Evolutionary conservation across 2,113 vertebrate species (phyloP).

Genomic region (Oncorhynchus kisutch): DNA sequence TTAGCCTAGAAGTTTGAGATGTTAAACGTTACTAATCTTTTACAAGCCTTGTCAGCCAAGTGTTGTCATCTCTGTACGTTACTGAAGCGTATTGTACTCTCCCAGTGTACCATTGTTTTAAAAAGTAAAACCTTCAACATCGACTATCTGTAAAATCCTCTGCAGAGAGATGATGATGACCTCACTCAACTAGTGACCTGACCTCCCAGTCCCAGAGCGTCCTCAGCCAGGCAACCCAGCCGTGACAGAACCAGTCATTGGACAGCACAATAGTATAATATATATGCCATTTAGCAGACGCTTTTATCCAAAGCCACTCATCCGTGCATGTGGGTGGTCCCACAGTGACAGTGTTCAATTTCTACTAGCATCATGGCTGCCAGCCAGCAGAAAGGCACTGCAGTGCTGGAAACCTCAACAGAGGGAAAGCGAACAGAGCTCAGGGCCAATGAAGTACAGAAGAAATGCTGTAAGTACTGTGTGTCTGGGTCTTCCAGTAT

Average conservation of each 20-base stretch:
- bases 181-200: constrained; percentile 18
- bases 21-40: too few relatives aligned
- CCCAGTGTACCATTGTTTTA: too few relatives aligned
- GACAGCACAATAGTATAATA: not conserved
- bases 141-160: not conserved
- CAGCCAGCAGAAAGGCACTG: constrained; percentile 31
- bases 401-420: constrained; percentile 25
- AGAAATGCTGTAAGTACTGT: constrained; percentile 75
- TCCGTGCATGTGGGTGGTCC: too few relatives aligned
- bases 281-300: too few relatives aligned
- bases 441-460: constrained; percentile 56
- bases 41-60: too few relatives aligned
- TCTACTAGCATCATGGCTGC: constrained; percentile 40
- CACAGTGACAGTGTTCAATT: not conserved
- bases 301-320: too few relatives aligned
- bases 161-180: constrained; percentile 21
- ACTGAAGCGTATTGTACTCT: too few relatives aligned
- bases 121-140: too few relatives aligned
- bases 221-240: not conserved
- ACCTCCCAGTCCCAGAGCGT: not conserved
- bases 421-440: constrained; percentile 54
- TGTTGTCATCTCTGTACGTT: too few relatives aligned
- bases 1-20: too few relatives aligned
- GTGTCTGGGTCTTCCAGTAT: not conserved
- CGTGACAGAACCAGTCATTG: not conserved